A percentile compares a stretch with the other conserved stretches of the same genome.
Evolutionary conservation across 2,797 vertebrate genomes (phyloP).

Genomic region (Rhynchonycteris naso): DNA sequence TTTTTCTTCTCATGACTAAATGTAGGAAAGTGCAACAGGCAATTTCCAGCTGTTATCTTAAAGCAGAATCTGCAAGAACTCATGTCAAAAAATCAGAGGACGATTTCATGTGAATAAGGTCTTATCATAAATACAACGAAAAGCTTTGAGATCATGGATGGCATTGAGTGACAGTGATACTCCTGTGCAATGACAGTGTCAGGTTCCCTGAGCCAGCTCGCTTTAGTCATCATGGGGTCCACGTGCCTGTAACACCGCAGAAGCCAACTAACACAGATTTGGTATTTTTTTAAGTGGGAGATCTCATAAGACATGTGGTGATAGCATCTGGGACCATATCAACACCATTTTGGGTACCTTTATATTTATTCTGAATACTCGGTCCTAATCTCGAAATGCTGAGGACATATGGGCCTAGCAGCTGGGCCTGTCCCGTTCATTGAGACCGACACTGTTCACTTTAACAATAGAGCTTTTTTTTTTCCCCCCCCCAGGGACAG

Average conservation of each 20-base stretch:
- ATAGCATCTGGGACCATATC: constrained; percentile 82
- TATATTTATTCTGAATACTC: constrained; percentile 70
- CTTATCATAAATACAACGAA: constrained; percentile 17
- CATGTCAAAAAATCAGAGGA: neutral
- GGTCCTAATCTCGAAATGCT: constrained; percentile 73
- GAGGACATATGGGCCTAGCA: constrained; percentile 71
- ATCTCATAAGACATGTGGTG: constrained; percentile 78
- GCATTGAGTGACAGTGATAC: neutral
- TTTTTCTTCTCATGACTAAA: neutral
- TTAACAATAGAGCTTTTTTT: constrained; percentile 77
- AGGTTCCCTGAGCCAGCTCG: neutral
- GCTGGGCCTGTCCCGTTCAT: constrained; percentile 65
- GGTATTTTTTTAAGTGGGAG: constrained; percentile 79
- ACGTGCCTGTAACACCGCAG: neutral
- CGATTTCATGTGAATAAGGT: neutral
- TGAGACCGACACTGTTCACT: constrained; percentile 73
- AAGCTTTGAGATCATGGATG: neutral
- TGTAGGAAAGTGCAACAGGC: neutral
- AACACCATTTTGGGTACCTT: constrained; percentile 70
- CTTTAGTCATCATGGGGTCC: constrained; percentile 23
- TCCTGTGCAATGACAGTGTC: neutral
- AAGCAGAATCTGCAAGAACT: neutral
- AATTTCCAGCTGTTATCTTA: neutral
- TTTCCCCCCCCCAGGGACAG: too few species aligned
- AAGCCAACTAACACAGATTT: constrained; percentile 46